Conservation (phyloP, 2,113 vertebrate species). For the Anarrhichthys ocellatus region DNA sequence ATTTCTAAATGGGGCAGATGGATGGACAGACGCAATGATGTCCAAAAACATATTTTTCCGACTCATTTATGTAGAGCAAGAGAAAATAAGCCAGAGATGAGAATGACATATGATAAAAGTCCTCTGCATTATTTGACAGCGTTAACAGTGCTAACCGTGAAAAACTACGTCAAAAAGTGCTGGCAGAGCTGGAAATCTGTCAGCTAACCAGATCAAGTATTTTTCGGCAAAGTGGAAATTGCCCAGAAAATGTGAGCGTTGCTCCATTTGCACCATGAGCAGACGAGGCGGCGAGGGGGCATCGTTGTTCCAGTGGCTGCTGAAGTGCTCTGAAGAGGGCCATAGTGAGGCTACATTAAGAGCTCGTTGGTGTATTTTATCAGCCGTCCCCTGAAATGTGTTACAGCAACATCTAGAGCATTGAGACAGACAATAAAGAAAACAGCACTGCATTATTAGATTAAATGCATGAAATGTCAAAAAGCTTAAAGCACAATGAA, state of each 20-base stretch:
- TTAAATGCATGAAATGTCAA: conserved; percentile 2
- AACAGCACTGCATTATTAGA: background rate
- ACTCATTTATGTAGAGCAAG: background rate
- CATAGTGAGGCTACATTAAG: conserved; percentile 1
- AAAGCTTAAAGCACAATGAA: conserved; percentile 5
- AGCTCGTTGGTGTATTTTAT: conserved; percentile 14
- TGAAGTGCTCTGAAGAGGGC: conserved; percentile 35
- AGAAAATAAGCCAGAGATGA: background rate
- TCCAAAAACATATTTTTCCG: background rate
- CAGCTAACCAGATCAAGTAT: background rate
- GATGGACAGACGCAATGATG: background rate
- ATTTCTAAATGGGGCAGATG: background rate
- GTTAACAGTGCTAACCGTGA: too few species aligned
- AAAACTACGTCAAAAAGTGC: too few species aligned
- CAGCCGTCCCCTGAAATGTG: conserved; percentile 8
- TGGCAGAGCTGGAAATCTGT: background rate
- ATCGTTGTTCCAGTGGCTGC: background rate
- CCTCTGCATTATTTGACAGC: too few species aligned
- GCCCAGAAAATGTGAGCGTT: conserved; percentile 24
- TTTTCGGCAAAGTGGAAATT: background rate
- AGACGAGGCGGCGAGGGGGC: background rate
- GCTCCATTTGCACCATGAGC: conserved; percentile 5
- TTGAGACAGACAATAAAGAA: conserved; percentile 8
- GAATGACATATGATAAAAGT: background rate
- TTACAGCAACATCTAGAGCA: conserved; percentile 5